Evolutionary conservation across 2,797 vertebrate genomes (phyloP), one percentile per base, ranked within the genome.

Genomic region (Iguana delicatissima): DNA sequence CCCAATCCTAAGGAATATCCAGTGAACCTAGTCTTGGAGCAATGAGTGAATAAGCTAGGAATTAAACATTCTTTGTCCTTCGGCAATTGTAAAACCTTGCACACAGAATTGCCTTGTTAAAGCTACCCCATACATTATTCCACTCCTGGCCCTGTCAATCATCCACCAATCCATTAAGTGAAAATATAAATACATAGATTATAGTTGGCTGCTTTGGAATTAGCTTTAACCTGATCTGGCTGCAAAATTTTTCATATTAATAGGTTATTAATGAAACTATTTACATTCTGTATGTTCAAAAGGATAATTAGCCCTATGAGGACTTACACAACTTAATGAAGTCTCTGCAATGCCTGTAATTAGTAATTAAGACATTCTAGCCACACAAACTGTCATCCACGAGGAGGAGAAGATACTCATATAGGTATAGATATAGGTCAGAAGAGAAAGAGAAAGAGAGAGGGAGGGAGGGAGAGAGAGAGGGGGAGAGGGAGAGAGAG

Each of bases 191-290:
- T 18, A 1, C 12, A 82, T 89, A 77, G 38, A 24, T 24, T 77
- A 8, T 59, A 42, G 77, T 69, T 73, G 59, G 57, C 42, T 84
- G 83, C 52, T 46, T 86, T 80, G 59, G 10, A 90, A 81, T 90
- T 22, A 89, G 55, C 90, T 80, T 57, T 50, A 67, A 90, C 80
- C 42, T 89, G 87, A 32, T 46, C 42, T 46, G 42, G 42, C 42
- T 46, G 42, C 85, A 74, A 59, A 57, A 89, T 14, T n/a, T 93
- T 89, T 94, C 32, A 4, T 91, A 81, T 82, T 89, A 72, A 87
- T 72, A 86, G 16, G 82, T 83, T 91, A 91, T 92, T 86, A 86
- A 87, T 86, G 55, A 62, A 87, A 29, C 89, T 12, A 88, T 94
- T 89, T 91, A 80, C 91, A 67, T 80, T 92, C 62, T 84, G 80